These are phyloP conservation scores for Acleris sparsana DNA, from an alignment of 2,888 invertebrate species.

Conservation along the genomic window DNA sequence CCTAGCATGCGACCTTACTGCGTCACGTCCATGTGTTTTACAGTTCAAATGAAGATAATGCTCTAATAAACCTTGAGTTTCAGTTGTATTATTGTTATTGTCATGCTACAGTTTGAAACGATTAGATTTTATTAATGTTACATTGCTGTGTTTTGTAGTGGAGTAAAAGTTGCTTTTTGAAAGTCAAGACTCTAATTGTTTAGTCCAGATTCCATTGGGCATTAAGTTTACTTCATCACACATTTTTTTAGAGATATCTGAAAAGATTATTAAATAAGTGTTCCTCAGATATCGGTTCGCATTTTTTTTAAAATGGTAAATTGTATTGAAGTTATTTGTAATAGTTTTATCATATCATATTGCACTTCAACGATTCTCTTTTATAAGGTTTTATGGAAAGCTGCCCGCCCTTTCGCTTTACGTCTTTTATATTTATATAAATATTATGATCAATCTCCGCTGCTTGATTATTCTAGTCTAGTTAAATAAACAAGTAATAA, in stretches of 20 bases:
- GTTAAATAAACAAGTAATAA: neutral
- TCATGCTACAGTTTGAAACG: neutral
- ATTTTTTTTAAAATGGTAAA: neutral
- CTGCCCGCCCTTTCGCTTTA: conserved; percentile 15
- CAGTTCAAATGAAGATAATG: conserved; percentile 16
- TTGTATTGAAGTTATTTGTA: conserved; percentile 3
- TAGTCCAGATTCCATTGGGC: neutral
- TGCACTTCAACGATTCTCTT: conserved; percentile 15
- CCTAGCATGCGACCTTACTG: conserved; percentile 12
- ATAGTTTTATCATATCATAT: conserved; percentile 20
- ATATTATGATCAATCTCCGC: neutral
- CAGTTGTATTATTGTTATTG: neutral
- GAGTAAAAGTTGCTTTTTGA: too few relatives aligned
- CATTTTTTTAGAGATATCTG: too few relatives aligned
- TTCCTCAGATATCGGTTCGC: neutral
- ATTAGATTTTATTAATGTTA: neutral
- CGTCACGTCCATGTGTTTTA: conserved; percentile 24
- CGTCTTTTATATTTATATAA: too few relatives aligned
- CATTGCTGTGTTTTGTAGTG: too few relatives aligned
- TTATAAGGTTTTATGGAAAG: conserved; percentile 22
- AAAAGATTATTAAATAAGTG: too few relatives aligned
- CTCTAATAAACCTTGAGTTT: conserved; percentile 18
- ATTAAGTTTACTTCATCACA: too few relatives aligned
- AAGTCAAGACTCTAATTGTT: neutral
- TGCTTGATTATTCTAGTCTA: neutral